A percentile compares a stretch with the other conserved stretches of the same genome.
Conservation (phyloP, 1,140 invertebrate genomes). For the Asobara japonica region DNA sequence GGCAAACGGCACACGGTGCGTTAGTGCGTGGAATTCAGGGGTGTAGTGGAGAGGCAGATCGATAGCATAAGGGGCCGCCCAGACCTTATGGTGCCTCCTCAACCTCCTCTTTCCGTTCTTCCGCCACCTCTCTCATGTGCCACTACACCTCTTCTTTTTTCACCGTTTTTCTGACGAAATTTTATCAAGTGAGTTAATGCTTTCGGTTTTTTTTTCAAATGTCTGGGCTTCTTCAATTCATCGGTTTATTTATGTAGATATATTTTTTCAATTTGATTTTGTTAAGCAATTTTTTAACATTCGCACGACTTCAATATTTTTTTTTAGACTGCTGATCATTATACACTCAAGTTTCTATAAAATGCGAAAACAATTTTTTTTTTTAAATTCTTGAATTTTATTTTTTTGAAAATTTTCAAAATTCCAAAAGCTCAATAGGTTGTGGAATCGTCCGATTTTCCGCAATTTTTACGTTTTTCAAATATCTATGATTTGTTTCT, state of each 20-base stretch:
- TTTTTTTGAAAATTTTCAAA: too few species aligned
- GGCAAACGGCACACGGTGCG: constrained; percentile 39
- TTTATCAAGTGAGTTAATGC: constrained; percentile 13
- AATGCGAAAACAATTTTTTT: neutral
- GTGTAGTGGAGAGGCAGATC: constrained; percentile 52
- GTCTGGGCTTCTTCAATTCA: constrained; percentile 17
- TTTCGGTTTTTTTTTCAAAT: neutral
- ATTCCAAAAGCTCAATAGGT: too few species aligned
- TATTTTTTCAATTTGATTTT: too few species aligned
- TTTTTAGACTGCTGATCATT: too few species aligned
- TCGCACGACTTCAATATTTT: too few species aligned
- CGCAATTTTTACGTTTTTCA: too few species aligned
- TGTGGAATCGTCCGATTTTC: too few species aligned
- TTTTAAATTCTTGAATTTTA: neutral
- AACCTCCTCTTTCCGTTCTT: constrained; percentile 37
- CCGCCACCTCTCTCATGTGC: constrained; percentile 36
- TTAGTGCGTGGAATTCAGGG: constrained; percentile 42
- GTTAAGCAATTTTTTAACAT: too few species aligned
- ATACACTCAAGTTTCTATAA: too few species aligned
- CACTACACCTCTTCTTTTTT: constrained; percentile 20
- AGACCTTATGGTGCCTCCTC: constrained; percentile 59
- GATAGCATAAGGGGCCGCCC: constrained; percentile 56
- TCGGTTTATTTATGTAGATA: too few species aligned
- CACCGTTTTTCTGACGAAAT: neutral
- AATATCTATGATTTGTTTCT: too few species aligned